Evolutionary conservation across 2,797 vertebrate genomes (phyloP).

Genomic region (Poeciliopsis gracilis): DNA sequence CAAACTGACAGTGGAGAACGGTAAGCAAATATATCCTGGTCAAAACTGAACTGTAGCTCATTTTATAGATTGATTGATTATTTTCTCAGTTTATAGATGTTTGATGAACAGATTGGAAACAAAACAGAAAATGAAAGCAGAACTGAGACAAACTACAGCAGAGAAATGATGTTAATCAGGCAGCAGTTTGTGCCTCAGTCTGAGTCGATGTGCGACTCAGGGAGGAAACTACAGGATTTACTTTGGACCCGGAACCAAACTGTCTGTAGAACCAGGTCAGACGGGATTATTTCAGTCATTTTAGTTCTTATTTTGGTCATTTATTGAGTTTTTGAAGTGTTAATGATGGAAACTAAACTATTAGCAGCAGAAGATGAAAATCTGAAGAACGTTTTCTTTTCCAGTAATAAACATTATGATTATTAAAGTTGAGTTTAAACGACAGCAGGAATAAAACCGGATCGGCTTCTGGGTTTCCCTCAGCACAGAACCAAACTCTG

Average conservation of each 20-base stretch:
- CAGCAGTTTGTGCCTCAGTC: slow-evolving; percentile 63
- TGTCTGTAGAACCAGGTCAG: slow-evolving; percentile 44
- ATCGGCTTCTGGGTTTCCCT: not conserved
- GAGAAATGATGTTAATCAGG: no score
- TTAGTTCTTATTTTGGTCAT: not conserved
- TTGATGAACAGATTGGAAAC: not conserved
- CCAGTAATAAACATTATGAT: not conserved
- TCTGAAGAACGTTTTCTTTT: not conserved
- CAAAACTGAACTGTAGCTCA: not conserved
- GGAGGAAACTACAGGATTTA: slow-evolving; percentile 31
- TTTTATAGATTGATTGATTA: no score
- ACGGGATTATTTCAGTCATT: not conserved
- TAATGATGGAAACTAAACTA: not conserved
- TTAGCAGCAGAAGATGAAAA: not conserved
- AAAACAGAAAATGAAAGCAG: not conserved
- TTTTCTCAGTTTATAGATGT: not conserved
- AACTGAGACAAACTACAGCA: not conserved
- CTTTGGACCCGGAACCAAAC: slow-evolving; percentile 73
- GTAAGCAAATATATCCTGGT: not conserved
- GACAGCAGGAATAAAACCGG: not conserved
- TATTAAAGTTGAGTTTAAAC: not conserved
- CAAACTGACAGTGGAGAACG: not conserved
- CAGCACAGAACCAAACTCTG: not conserved
- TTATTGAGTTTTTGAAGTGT: not conserved
- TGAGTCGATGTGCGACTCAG: slow-evolving; percentile 71